Percentiles rank a stretch among this genome's conserved stretches.
Evolutionary conservation across 2,888 invertebrate species (phyloP).

Genomic region (Coleophora deauratella): DNA sequence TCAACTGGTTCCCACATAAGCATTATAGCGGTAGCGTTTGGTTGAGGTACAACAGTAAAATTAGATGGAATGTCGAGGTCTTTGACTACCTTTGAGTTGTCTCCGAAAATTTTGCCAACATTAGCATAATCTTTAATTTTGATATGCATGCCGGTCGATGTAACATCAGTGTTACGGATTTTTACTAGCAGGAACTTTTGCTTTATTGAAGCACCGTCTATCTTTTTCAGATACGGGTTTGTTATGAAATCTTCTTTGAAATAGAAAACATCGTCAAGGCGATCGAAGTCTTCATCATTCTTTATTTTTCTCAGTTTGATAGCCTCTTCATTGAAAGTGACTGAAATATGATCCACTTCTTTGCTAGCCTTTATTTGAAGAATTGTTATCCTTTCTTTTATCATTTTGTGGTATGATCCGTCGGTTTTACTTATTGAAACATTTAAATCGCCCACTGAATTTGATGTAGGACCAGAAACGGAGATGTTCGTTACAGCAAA

Average conservation of each 20-base stretch:
- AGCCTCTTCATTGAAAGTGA: slow-evolving; percentile 34
- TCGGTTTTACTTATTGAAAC: slow-evolving; percentile 42
- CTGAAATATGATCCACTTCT: slow-evolving; percentile 34
- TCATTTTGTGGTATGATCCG: slow-evolving; percentile 43
- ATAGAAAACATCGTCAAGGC: slow-evolving; percentile 36
- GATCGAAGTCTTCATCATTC: slow-evolving; percentile 37
- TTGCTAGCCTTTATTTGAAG: slow-evolving; percentile 45
- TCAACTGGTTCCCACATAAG: slow-evolving; percentile 36
- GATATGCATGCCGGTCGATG: slow-evolving; percentile 37
- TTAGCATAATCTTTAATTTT: slow-evolving; percentile 43
- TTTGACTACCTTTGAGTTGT: slow-evolving; percentile 18
- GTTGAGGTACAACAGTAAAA: slow-evolving; percentile 14
- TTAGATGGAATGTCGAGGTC: slow-evolving; percentile 25
- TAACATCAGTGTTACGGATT: slow-evolving; percentile 40
- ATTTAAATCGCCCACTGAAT: slow-evolving; percentile 32
- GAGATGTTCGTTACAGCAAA: slow-evolving; percentile 40
- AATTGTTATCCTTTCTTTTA: slow-evolving; percentile 40
- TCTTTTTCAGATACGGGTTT: slow-evolving; percentile 41
- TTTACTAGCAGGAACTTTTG: slow-evolving; percentile 50
- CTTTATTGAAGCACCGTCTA: slow-evolving; percentile 18
- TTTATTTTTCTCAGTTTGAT: slow-evolving; percentile 31
- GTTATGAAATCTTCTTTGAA: slow-evolving; percentile 37
- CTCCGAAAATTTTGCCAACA: slow-evolving; percentile 29
- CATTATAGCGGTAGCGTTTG: slow-evolving; percentile 32
- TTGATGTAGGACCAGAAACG: slow-evolving; percentile 32